phyloP scores from a whole-genome alignment of 2,888 invertebrate species.

The Xestia c-nigrum region DNA sequence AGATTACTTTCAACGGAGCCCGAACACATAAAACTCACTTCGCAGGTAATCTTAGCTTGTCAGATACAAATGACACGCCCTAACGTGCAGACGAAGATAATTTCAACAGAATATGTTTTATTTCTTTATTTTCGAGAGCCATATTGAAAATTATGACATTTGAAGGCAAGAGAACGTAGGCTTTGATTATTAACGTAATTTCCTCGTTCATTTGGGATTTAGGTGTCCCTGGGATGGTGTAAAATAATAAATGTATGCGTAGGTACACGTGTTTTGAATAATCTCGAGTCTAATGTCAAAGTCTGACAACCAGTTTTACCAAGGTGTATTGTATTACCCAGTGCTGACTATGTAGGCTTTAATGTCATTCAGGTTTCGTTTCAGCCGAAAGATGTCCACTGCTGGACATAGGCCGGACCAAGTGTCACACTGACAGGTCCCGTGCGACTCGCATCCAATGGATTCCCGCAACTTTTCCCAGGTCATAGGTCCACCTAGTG shows the following conservation, averaged over 20 bases:
- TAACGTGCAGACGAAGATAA: constrained; percentile 49
- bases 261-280: constrained; percentile 22
- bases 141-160: constrained; percentile 59
- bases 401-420: too few species aligned
- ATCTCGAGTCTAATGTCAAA: not conserved
- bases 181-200: constrained; percentile 38
- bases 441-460: too few species aligned
- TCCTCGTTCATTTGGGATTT: constrained; percentile 24
- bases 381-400: too few species aligned
- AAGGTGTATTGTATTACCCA: not conserved
- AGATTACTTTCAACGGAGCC: constrained; percentile 24
- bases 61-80: constrained; percentile 62
- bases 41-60: constrained; percentile 59
- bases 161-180: constrained; percentile 3
- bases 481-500: too few species aligned
- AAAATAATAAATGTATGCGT: constrained; percentile 30
- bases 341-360: too few species aligned
- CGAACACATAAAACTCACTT: constrained; percentile 55
- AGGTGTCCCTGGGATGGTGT: not conserved
- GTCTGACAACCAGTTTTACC: not conserved
- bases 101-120: constrained; percentile 52
- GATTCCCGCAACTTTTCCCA: too few species aligned
- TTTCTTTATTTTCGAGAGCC: constrained; percentile 51
- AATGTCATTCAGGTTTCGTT: too few species aligned
- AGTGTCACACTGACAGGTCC: too few species aligned